Base-by-base conservation (phyloP, 2,888 invertebrate species). In the Eupithecia tripunctaria region DNA sequence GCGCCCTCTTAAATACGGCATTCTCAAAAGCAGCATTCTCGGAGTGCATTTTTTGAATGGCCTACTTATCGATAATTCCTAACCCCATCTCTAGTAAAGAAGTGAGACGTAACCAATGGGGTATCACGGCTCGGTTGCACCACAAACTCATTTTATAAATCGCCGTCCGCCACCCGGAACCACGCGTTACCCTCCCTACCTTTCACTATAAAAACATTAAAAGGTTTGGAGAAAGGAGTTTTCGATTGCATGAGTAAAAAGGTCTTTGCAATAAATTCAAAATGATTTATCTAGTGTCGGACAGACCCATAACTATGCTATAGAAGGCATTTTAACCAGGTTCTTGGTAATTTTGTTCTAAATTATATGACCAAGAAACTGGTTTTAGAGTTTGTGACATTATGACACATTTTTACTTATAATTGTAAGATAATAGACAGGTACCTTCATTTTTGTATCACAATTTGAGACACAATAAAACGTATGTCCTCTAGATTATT, bases 121-220 rank as follows among this genome's bases (percentile, higher is more conserved):
- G 93, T 93, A 92, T 90, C 91, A 90, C 90, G 91, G 91, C 86
- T 89, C 90, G 92, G 93, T 92, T 92, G 93, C 92, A 92, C 94
- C 93, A 90, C 94, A 94, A 94, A 94, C 94, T 94, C 94, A 93
- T 94, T 94, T 93, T 93, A 91, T 94, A 94, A 94, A 94, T 94
- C 93, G 94, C 84, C 84, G 91, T 85, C 85, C 91, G 86, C 82
- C 90, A 89, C 82, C 91, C 93, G 93, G 93, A 94, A 93, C 92
- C 91, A 91, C 89, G 91, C 91, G 90, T 90, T 89, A 86, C 86
- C 56, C 91, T 88, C 92, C 91, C 91, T 86, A 86, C 84, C 77
- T 68, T 85, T 82, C 82, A 81, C 78, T 75, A 80, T 82, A 82
- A 83, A 82, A 82, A 78, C 77, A 78, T 79, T 79, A 79, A 78